phyloP scores from a whole-genome alignment of 2,888 invertebrate species.

The Parascotia fuliginaria region DNA sequence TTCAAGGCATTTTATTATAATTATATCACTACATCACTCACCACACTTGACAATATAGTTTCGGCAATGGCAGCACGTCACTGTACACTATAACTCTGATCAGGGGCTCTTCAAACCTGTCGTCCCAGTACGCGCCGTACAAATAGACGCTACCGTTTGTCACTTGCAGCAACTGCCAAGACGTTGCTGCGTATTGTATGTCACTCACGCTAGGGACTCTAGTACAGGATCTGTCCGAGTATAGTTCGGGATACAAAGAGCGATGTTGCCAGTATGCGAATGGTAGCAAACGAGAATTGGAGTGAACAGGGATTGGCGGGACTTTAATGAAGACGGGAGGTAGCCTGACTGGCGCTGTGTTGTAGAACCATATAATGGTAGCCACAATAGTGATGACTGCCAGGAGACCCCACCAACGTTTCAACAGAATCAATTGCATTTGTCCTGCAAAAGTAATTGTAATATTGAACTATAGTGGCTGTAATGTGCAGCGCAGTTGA shows the following conservation, averaged over 20 bases:
- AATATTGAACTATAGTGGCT: too few relatives aligned
- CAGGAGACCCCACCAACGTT: not conserved
- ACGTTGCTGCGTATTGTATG: constrained; percentile 7
- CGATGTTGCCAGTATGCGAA: constrained; percentile 19
- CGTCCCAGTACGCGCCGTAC: constrained; percentile 28
- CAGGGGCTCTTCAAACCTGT: constrained; percentile 15
- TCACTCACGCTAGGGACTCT: constrained; percentile 3
- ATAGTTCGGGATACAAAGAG: constrained; percentile 7
- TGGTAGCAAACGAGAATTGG: constrained; percentile 9
- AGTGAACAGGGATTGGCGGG: not conserved
- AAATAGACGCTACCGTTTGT: constrained; percentile 16
- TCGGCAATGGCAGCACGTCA: constrained; percentile 20
- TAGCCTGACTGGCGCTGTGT: too few relatives aligned
- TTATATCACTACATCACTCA: constrained; percentile 3
- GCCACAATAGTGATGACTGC: not conserved
- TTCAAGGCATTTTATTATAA: too few relatives aligned
- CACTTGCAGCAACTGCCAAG: constrained; percentile 19
- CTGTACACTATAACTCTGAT: constrained; percentile 20
- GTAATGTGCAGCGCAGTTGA: too few relatives aligned
- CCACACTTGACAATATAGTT: constrained; percentile 23
- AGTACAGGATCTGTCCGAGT: constrained; percentile 17
- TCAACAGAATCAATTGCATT: not conserved
- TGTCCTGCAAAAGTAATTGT: too few relatives aligned
- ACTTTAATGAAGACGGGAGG: not conserved
- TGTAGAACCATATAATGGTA: not conserved